These are phyloP conservation scores for Proisotoma minuta DNA, from an alignment of 2,888 invertebrate genomes.

Conservation along the genomic window DNA sequence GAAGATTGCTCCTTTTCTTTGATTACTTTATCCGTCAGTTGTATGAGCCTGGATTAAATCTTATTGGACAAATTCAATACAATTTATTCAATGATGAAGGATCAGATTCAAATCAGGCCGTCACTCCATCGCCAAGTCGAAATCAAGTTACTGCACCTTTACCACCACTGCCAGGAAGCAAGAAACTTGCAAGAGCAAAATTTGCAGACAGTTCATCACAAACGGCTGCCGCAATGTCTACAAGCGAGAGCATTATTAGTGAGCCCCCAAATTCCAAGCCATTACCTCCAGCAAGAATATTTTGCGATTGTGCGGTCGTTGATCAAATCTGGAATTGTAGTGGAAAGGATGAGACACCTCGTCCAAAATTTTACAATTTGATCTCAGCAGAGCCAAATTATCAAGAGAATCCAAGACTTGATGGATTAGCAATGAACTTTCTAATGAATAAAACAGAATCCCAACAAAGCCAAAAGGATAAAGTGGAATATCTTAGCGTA, in stretches of 20 bases:
- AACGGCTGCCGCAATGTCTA: constrained; percentile 9
- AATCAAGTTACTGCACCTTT: background rate
- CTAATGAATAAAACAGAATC: constrained; percentile 81
- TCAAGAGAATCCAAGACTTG: constrained; percentile 83
- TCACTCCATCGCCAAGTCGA: background rate
- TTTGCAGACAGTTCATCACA: background rate
- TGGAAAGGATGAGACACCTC: constrained; percentile 58
- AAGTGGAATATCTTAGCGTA: constrained; percentile 78
- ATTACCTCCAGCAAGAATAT: constrained; percentile 41
- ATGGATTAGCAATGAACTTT: constrained; percentile 69
- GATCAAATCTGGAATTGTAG: constrained; percentile 19
- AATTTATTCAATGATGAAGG: constrained; percentile 66
- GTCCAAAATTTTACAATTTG: constrained; percentile 86
- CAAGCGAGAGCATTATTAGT: constrained; percentile 26
- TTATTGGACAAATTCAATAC: constrained; percentile 81
- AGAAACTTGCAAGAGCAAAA: constrained; percentile 8
- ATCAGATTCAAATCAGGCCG: background rate
- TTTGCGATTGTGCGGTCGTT: constrained; percentile 41
- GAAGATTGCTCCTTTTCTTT: constrained; percentile 75
- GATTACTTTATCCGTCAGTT: constrained; percentile 94
- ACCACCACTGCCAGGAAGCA: constrained; percentile 1
- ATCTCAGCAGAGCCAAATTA: constrained; percentile 70
- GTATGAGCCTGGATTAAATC: constrained; percentile 82
- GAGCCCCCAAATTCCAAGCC: constrained; percentile 40
- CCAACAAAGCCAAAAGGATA: constrained; percentile 49